Conservation (phyloP, 1,140 invertebrate species). For the Bilobella aurantiaca region DNA sequence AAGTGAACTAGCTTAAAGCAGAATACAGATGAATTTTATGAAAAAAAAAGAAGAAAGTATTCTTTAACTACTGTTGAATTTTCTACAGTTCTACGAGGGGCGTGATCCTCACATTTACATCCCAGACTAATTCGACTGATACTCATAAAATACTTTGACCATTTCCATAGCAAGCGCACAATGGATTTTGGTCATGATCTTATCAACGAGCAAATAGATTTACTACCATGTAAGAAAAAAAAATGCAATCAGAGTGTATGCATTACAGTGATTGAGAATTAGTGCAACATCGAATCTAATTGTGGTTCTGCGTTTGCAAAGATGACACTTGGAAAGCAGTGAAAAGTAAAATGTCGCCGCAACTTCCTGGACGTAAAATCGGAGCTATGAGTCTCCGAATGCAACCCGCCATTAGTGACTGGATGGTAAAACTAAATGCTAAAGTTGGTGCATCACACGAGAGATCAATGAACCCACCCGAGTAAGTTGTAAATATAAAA, state of each 20-base stretch:
- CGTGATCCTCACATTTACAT: conserved; percentile 21
- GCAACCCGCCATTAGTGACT: conserved; percentile 3
- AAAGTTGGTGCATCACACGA: not conserved
- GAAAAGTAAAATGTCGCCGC: not conserved
- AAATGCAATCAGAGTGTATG: not conserved
- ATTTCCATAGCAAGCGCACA: conserved; percentile 43
- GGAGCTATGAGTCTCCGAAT: conserved; percentile 13
- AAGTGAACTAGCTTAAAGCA: not conserved
- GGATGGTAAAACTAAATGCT: conserved; percentile 1
- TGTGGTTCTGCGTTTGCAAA: conserved; percentile 37
- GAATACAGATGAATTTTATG: not conserved
- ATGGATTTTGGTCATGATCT: conserved; percentile 8
- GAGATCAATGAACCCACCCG: not conserved
- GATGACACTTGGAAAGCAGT: conserved; percentile 40
- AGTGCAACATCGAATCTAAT: conserved; percentile 41
- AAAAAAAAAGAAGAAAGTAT: no score
- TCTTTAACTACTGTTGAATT: not conserved
- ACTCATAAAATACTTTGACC: conserved; percentile 47
- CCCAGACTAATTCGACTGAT: conserved; percentile 45
- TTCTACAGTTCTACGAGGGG: conserved; percentile 18
- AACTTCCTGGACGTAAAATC: conserved; percentile 23
- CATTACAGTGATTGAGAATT: not conserved
- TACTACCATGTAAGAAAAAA: conserved; percentile 16
- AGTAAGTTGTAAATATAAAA: no score
- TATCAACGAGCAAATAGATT: conserved; percentile 28